A percentile compares a stretch with the other conserved stretches of the same genome.
These are phyloP conservation scores for Natator depressus DNA, from an alignment of 2,113 vertebrate species.

Conservation along the genomic window DNA sequence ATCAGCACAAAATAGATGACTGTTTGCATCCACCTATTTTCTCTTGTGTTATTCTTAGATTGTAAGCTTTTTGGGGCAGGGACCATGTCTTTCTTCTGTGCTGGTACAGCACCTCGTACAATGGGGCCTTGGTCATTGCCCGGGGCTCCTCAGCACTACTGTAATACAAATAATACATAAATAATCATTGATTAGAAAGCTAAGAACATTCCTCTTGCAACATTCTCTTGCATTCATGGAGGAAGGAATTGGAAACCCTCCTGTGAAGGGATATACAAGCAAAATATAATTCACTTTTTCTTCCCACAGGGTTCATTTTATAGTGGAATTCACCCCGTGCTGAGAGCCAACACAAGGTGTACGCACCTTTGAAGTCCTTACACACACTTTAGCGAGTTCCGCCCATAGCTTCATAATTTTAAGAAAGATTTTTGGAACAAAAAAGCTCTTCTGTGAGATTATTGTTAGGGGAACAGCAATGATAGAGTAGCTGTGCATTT, in stretches of 20 bases:
- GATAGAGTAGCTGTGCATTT: slow-evolving; percentile 4
- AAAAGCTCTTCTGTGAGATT: slow-evolving; percentile 7
- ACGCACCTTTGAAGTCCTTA: background rate
- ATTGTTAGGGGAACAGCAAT: background rate
- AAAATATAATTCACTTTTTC: background rate
- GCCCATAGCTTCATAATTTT: slow-evolving; percentile 1
- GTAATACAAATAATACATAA: background rate
- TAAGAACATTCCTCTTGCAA: background rate
- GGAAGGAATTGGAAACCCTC: background rate
- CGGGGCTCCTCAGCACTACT: background rate
- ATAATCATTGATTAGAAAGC: background rate
- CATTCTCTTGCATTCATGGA: background rate
- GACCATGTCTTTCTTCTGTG: background rate
- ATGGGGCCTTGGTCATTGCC: background rate
- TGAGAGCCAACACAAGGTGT: background rate
- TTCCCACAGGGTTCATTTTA: background rate
- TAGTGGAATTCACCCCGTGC: background rate
- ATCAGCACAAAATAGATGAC: background rate
- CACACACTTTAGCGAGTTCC: background rate
- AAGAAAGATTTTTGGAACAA: background rate
- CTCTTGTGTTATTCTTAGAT: background rate
- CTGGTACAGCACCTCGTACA: background rate
- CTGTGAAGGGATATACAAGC: background rate
- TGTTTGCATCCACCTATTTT: background rate
- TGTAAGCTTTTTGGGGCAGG: background rate